Evolutionary conservation across 2,113 vertebrate genomes (phyloP).

Genomic region (Genyomyrus donnyi): DNA sequence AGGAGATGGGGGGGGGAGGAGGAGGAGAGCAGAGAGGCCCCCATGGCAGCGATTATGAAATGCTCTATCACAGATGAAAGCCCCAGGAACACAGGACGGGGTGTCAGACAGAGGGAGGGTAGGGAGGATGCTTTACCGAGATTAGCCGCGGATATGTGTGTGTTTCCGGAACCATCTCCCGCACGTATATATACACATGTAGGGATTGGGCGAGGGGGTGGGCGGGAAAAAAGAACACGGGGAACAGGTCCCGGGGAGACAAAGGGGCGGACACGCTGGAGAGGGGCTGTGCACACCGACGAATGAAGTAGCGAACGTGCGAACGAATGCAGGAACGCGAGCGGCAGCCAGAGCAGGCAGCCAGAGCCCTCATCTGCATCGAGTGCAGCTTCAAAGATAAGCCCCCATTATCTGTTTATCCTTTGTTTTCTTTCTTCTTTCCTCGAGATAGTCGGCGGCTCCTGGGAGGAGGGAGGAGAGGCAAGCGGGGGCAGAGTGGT

Average conservation of each 20-base stretch:
- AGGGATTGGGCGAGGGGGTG: slow-evolving; percentile 29
- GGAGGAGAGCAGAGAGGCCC: slow-evolving; percentile 41
- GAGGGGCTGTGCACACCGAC: not conserved
- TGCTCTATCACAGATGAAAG: slow-evolving; percentile 74
- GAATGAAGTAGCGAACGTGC: not conserved
- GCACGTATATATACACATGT: slow-evolving; percentile 42
- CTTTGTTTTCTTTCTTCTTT: slow-evolving; percentile 44
- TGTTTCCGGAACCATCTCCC: slow-evolving; percentile 38
- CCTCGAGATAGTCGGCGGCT: slow-evolving; percentile 48
- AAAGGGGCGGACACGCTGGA: slow-evolving; percentile 25
- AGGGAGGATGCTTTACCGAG: slow-evolving; percentile 62
- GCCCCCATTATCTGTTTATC: slow-evolving; percentile 61
- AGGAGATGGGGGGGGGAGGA: slow-evolving; percentile 27
- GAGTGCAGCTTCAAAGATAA: slow-evolving; percentile 58
- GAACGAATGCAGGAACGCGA: not conserved
- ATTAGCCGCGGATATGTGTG: slow-evolving; percentile 56
- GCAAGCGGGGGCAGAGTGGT: slow-evolving; percentile 33
- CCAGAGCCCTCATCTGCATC: slow-evolving; percentile 58
- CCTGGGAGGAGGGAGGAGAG: not conserved
- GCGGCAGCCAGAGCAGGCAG: slow-evolving; percentile 34
- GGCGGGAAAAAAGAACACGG: slow-evolving; percentile 47
- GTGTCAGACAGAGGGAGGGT: slow-evolving; percentile 52
- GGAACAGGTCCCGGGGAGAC: slow-evolving; percentile 47
- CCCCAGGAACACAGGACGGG: slow-evolving; percentile 59
- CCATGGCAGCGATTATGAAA: slow-evolving; percentile 73